These are phyloP conservation scores for Drosophila kanekoi DNA, from an alignment of 2,888 invertebrate genomes.

Conservation along the genomic window DNA sequence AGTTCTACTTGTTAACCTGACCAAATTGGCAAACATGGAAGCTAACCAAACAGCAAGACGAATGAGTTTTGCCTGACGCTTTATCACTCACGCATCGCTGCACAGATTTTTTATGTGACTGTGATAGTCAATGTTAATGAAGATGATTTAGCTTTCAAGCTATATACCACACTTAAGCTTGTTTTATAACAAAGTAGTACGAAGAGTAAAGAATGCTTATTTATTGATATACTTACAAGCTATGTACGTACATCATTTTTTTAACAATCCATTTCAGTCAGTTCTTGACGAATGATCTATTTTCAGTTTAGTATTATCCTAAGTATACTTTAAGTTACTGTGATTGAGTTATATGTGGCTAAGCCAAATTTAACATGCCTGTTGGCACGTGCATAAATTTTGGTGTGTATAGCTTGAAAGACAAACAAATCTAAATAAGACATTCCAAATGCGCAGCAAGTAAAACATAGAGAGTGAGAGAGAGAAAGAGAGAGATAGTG, in stretches of 20 bases:
- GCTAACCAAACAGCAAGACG: slow-evolving; percentile 43
- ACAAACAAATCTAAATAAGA: slow-evolving; percentile 70
- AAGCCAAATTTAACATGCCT: slow-evolving; percentile 38
- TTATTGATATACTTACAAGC: too few species aligned
- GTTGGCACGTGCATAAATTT: slow-evolving; percentile 57
- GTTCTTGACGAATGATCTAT: too few species aligned
- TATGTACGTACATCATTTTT: too few species aligned
- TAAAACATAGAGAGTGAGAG: not conserved
- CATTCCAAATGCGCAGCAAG: slow-evolving; percentile 53
- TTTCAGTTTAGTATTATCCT: not conserved
- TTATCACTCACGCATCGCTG: slow-evolving; percentile 44
- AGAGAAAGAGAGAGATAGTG: not conserved
- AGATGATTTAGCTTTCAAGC: slow-evolving; percentile 4
- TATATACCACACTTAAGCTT: not conserved
- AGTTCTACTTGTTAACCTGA: slow-evolving; percentile 43
- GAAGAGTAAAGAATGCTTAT: too few species aligned
- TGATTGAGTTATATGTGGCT: slow-evolving; percentile 17
- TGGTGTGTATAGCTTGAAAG: slow-evolving; percentile 42
- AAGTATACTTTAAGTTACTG: slow-evolving; percentile 8
- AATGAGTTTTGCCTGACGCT: slow-evolving; percentile 35
- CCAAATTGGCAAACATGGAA: slow-evolving; percentile 51
- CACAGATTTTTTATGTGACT: slow-evolving; percentile 29
- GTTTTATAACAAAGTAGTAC: not conserved
- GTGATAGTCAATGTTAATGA: slow-evolving; percentile 42
- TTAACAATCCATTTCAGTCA: too few species aligned